These are phyloP conservation scores for Zosterops borbonicus DNA, from an alignment of 2,113 vertebrate genomes.

Conservation along the genomic window DNA sequence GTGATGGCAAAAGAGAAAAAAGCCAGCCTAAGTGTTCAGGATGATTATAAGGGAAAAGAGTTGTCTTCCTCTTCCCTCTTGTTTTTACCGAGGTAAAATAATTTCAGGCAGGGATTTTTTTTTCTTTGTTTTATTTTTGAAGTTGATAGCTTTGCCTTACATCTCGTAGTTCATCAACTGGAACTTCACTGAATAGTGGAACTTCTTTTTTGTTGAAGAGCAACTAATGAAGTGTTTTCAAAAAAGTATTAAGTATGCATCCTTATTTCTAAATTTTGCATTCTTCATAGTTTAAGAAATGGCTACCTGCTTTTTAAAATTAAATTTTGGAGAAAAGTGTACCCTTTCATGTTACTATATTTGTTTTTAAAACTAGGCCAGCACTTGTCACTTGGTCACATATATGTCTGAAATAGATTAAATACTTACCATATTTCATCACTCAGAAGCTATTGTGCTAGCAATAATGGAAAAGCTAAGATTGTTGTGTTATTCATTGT, in stretches of 20 bases:
- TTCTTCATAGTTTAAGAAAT: background rate
- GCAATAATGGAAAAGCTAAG: background rate
- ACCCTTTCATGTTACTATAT: accelerated
- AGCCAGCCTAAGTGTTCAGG: background rate
- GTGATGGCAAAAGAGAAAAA: background rate
- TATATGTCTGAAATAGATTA: accelerated
- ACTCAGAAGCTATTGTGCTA: background rate
- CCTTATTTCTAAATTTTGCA: background rate
- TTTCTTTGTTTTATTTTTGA: background rate
- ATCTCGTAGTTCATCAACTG: background rate
- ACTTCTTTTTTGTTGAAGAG: background rate
- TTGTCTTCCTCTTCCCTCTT: background rate
- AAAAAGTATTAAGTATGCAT: background rate
- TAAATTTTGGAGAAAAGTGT: background rate
- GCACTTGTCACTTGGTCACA: background rate
- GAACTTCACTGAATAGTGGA: background rate
- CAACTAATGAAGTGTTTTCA: background rate
- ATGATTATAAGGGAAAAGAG: background rate
- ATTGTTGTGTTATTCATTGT: background rate
- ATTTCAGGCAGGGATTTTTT: background rate
- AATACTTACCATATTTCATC: background rate
- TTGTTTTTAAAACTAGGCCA: background rate
- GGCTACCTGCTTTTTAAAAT: background rate
- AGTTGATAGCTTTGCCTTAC: background rate
- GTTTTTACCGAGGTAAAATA: background rate